Evolutionary conservation across 1,140 invertebrate genomes (phyloP), one percentile per base, ranked within the genome.

Genomic region (Parapsyche elsis): DNA sequence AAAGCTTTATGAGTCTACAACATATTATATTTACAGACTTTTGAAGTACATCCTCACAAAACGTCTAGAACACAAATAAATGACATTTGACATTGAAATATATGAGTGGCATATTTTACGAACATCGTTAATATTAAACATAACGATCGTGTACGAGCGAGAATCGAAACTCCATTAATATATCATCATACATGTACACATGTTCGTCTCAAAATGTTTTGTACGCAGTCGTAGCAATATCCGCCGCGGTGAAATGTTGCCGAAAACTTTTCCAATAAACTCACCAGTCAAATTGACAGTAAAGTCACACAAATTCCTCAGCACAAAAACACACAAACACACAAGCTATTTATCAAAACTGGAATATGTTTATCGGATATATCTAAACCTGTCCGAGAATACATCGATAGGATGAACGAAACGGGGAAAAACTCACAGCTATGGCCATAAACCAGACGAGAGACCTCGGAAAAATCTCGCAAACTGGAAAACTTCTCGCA

Each of bases 211-310:
- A 30, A 67, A 67, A n/a, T 4, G 12, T 67, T 67, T 67, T 24
- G 24, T 67, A n/a, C 24, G 23, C 12, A 14, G 12, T 23, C 12
- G 23, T 24, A 67, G 64, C 26, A 67, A 67, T 26, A 67, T 67
- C 64, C 64, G 64, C 23, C 12, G 12, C 23, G 49, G 21, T 67
- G 64, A 67, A 67, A 67, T 67, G 64, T 26, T 67, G 64, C 64
- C 49, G 12, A 26, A 67, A 67, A 67, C 64, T 67, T 67, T 67
- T 67, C 64, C 64, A 67, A 67, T 67, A 67, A 24, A 67, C 64
- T 67, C 64, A 23, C 2, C 26, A 67, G 64, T 67, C 64, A 67
- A 67, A 67, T 67, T 67, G 64, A 67, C 64, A 67, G 64, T 26
- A 67, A 26, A 67, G 64, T 67, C 64, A 23, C 64, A 23, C 64